Percentiles rank a stretch among this genome's conserved stretches.
These are phyloP conservation scores for Echinarachnius parma DNA, from an alignment of 53 echinoderm and acorn worm genomes.

Conservation along the genomic window DNA sequence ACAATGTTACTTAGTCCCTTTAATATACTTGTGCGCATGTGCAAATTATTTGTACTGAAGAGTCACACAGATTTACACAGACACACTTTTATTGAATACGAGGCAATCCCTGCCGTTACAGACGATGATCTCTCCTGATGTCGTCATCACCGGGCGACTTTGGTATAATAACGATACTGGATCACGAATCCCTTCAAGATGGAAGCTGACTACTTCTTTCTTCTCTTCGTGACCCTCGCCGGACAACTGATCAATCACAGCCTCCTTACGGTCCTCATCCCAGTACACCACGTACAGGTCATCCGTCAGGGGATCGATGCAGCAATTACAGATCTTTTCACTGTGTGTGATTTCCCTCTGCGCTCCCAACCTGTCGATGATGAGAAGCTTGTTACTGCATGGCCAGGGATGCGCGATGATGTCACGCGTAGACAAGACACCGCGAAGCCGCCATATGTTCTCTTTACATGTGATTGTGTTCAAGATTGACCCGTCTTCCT, in stretches of 20 bases:
- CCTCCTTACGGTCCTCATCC: background rate
- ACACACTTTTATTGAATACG: conserved; percentile 5
- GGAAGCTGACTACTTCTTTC: conserved; percentile 1
- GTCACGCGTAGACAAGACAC: background rate
- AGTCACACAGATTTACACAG: too few relatives aligned
- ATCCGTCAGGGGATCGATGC: conserved; percentile 11
- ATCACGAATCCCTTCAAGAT: background rate
- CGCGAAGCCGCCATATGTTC: background rate
- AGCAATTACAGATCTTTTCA: background rate
- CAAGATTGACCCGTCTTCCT: background rate
- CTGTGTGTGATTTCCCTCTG: conserved; percentile 14
- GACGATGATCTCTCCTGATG: background rate
- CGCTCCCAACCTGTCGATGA: conserved; percentile 16
- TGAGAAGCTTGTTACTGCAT: background rate
- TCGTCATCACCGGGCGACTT: conserved; percentile 3
- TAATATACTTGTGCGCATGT: too few relatives aligned
- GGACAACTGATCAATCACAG: conserved; percentile 16
- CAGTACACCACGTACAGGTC: conserved; percentile 15
- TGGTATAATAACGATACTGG: too few relatives aligned
- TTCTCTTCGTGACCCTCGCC: background rate
- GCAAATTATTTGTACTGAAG: too few relatives aligned
- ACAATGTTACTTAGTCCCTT: too few relatives aligned
- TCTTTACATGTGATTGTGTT: conserved; percentile 16
- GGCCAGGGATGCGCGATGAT: background rate
- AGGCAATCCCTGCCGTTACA: background rate